Evolutionary conservation across 2,113 vertebrate genomes (phyloP), one percentile per base, ranked within the genome.

Genomic region (Psittacus erithacus): DNA sequence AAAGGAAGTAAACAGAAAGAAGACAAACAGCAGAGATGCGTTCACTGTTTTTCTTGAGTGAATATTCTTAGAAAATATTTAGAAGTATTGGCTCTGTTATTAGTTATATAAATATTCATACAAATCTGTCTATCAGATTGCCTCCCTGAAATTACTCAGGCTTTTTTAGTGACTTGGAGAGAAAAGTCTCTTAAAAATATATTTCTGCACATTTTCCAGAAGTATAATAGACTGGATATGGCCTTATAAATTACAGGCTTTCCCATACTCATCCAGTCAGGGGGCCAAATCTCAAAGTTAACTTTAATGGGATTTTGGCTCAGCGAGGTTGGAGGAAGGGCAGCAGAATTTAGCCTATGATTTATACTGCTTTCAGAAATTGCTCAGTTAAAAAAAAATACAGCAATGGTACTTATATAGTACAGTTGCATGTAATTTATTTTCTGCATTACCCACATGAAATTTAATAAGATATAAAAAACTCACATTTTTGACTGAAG

Each of bases 401-500:
- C 57, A 89, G 95, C 65, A 93, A 73, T 79, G 74, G 88, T 95
- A 88, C 69, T 92, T 96, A 96, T 82, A 69, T 86, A 86, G 86
- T 91, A 64, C n/a, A 87, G 92, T 91, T 94, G 92, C 82, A 77
- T 95, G 86, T n/a, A 95, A 96, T 97, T 97, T 97, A 96, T 96
- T 96, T 97, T 97, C 91, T 96, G 90, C 94, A 93, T 95, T 96
- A 96, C 91, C 93, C 93, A 91, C 85, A 95, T 97, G 97, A 97
- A 97, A 97, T 97, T 96, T 97, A 97, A 97, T 91, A 97, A 94
- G 94, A 92, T 84, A 95, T 86, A 96, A 95, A 96, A 96, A 96
- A 95, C 71, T 84, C 88, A 95, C 85, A 93, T 97, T 97, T 95
- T 94, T 97, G 94, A 96, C 96, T 93, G 89, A 97, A 97, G 83